Base-by-base conservation (phyloP, 2,888 invertebrate genomes). In the Lasius platythorax region DNA sequence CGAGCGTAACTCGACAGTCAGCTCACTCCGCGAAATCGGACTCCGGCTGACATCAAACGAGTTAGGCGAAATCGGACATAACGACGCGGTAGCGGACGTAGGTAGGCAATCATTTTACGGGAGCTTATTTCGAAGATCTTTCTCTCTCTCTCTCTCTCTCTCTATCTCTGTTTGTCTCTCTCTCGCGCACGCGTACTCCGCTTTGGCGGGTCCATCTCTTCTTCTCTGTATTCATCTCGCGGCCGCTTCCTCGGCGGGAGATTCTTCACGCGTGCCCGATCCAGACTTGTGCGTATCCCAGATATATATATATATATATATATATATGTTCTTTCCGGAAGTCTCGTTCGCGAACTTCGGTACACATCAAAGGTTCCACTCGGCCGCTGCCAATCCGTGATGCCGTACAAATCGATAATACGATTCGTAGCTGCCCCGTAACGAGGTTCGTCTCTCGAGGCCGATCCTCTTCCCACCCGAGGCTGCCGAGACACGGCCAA, bases 331-430 rank as follows among this genome's bases (percentile, higher is more conserved):
- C 87, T 91, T 92, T 92, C 90, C 92, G 92, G 92, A 92, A 92
- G 91, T 89, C 87, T 87, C 72, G 64, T 74, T 75, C 83, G 76
- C 86, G 82, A 87, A 87, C 85, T 89, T 90, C 91, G 91, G 92
- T 90, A 70, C 68, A 91, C 92, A 87, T 91, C 91, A 91, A 91
- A 91, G 92, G 90, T 87, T 86, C 90, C 72, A 73, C 79, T 37
- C 85, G 72, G 23, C 33, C n/a, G 83, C 86, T 23, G 89, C 88
- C 87, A 91, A 91, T 91, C 90, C 84, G 73, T 79, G 83, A 82
- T 81, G 84, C 86, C 92, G 87, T 91, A 92, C 87, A 91, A 91
- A 90, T 90, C 91, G 92, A 92, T 92, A 92, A 91, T 91, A 85
- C 90, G 91, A 89, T 91, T 91, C 91, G 87, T 91, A 91, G 86